A percentile compares a stretch with the other conserved stretches of the same genome.
phyloP scores from a whole-genome alignment of 2,797 vertebrate species.

The Chrysolophus pictus region DNA sequence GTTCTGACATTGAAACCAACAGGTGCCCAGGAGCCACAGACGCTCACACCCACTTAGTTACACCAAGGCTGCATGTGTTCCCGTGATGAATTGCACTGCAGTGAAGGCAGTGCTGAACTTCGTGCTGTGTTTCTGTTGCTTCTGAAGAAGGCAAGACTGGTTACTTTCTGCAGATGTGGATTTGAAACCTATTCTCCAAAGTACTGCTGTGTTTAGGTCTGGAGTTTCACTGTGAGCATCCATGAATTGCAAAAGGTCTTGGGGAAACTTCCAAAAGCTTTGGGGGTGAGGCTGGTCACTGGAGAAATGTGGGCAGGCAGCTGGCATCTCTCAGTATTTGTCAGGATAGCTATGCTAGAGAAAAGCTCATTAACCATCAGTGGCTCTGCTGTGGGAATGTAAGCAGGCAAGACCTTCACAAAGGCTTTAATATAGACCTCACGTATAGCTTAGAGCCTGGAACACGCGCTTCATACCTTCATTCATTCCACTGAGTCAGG shows the following conservation, averaged over 20 bases:
- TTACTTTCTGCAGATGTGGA: background rate
- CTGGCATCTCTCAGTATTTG: background rate
- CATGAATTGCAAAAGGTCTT: background rate
- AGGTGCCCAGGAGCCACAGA: background rate
- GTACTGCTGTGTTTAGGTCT: rapidly evolving
- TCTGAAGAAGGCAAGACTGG: background rate
- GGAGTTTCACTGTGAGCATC: background rate
- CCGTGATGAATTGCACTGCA: background rate
- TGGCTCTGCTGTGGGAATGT: background rate
- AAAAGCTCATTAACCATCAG: background rate
- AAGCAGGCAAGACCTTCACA: background rate
- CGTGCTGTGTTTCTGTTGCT: background rate
- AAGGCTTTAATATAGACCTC: background rate
- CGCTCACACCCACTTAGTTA: background rate
- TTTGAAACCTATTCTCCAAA: background rate
- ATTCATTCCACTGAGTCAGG: background rate
- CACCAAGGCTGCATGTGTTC: background rate
- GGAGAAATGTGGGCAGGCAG: background rate
- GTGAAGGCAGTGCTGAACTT: background rate
- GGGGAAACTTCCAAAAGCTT: background rate
- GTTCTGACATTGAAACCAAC: slow-evolving; percentile 18
- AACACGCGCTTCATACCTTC: background rate
- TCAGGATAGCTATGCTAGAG: background rate
- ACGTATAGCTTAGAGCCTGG: background rate
- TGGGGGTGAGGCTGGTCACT: background rate